Conservation (phyloP, 2,797 vertebrate species). For the Kryptopterus vitreolus region DNA sequence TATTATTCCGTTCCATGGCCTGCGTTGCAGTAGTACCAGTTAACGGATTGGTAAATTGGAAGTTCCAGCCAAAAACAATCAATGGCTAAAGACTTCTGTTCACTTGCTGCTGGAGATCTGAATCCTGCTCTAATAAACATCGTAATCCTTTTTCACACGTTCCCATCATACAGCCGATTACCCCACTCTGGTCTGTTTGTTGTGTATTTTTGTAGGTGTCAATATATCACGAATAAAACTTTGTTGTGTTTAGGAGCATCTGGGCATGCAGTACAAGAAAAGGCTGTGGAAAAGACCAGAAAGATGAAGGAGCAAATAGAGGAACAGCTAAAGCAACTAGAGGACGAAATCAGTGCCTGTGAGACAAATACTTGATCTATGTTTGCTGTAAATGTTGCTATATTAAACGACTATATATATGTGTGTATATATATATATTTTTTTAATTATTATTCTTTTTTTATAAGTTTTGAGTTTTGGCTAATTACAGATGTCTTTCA, state of each 20-base stretch:
- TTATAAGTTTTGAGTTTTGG: neutral
- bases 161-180: neutral
- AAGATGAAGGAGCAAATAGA: constrained; percentile 83
- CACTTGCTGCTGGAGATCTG: too few species aligned
- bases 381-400: neutral
- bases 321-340: constrained; percentile 82
- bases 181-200: neutral
- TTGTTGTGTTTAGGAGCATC: constrained; percentile 58
- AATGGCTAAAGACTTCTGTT: neutral
- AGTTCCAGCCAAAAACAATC: neutral
- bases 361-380: constrained; percentile 53
- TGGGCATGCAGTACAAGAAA: constrained; percentile 40
- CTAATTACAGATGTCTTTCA: neutral
- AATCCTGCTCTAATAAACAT: too few species aligned
- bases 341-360: constrained; percentile 88
- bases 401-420: too few species aligned
- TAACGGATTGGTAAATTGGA: too few species aligned
- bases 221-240: neutral
- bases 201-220: too few species aligned
- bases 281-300: constrained; percentile 60
- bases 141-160: neutral
- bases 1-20: too few species aligned
- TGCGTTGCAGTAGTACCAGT: neutral
- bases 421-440: too few species aligned
- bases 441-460: too few species aligned